Conservation (phyloP, 2,888 invertebrate genomes). For the Caenorhabditis angaria region DNA sequence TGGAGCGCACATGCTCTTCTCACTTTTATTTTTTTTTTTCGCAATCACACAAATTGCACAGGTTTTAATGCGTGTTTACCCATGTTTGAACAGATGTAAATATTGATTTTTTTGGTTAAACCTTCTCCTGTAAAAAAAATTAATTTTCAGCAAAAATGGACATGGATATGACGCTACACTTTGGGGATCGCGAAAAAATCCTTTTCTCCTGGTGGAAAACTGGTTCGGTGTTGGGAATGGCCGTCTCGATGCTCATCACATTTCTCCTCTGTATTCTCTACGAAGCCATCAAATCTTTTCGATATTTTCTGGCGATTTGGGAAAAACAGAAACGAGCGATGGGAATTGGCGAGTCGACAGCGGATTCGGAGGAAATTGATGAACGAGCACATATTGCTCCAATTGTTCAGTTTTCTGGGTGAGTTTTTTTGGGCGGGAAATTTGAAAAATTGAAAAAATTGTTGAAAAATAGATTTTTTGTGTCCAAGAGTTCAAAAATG, state of each 20-base stretch:
- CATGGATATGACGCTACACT: constrained; percentile 63
- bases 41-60: background rate
- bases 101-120: background rate
- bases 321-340: constrained; percentile 21
- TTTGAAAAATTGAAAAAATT: background rate
- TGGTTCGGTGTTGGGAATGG: constrained; percentile 54
- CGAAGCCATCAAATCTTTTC: constrained; percentile 61
- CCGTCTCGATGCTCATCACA: constrained; percentile 64
- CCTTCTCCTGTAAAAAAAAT: background rate
- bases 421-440: background rate
- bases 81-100: background rate
- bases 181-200: constrained; percentile 65
- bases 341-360: background rate
- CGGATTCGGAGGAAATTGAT: constrained; percentile 38
- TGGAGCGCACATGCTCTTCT: background rate
- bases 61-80: background rate
- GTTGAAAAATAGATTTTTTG: background rate
- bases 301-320: constrained; percentile 54
- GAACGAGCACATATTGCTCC: constrained; percentile 51
- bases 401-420: constrained; percentile 51
- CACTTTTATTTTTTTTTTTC: background rate
- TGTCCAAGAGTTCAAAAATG: no score
- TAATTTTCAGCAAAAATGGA: constrained; percentile 31
- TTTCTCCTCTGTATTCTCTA: constrained; percentile 65
- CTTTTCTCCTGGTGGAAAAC: constrained; percentile 69